These are phyloP conservation scores for Diglossa cyanea DNA, from an alignment of 2,797 vertebrate species.

Conservation along the genomic window DNA sequence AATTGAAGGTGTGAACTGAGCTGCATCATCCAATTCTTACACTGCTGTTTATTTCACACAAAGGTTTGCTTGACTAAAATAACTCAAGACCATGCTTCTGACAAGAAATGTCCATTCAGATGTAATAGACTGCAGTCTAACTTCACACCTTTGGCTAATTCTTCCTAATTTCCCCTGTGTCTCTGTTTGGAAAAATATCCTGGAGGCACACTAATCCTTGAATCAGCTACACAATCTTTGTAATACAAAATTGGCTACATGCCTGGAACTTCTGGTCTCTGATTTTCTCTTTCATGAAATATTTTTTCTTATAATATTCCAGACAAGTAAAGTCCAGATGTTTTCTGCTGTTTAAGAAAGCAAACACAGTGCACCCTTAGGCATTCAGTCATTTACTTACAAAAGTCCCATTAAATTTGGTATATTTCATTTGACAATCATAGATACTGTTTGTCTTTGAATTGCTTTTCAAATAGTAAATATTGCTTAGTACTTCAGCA, in stretches of 20 bases:
- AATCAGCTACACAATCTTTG: background rate
- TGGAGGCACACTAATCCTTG: background rate
- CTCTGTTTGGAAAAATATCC: constrained; percentile 3
- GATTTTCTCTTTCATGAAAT: constrained; percentile 17
- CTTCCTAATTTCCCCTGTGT: constrained; percentile 15
- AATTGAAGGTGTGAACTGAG: background rate
- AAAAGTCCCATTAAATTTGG: background rate
- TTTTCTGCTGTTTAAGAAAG: background rate
- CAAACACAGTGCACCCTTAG: background rate
- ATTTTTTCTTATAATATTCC: background rate
- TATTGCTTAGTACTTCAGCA: background rate
- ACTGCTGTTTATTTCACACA: background rate
- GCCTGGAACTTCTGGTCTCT: constrained; percentile 17
- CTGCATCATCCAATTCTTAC: background rate
- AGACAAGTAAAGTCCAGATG: constrained; percentile 23
- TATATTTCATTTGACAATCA: background rate
- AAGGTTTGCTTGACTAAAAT: background rate
- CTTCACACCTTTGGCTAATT: constrained; percentile 24
- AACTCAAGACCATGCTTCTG: background rate
- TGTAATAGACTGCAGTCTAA: background rate
- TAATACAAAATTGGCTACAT: background rate
- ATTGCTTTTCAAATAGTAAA: background rate
- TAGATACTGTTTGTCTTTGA: background rate
- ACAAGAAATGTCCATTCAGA: background rate
- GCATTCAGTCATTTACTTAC: background rate